phyloP scores from a whole-genome alignment of 2,113 vertebrate species.

The Brachyistius frenatus region DNA sequence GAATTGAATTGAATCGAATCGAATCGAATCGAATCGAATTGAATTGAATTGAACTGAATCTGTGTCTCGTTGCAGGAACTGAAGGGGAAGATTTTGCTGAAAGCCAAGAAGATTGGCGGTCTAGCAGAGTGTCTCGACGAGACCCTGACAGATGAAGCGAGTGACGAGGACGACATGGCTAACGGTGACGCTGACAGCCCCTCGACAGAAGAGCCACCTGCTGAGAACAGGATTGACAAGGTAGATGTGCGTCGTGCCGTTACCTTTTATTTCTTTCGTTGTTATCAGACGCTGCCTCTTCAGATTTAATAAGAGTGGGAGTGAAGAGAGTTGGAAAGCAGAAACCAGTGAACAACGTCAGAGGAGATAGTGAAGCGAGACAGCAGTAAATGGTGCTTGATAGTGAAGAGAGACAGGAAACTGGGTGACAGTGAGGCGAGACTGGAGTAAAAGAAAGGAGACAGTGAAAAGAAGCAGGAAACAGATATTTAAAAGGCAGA shows the following conservation, averaged over 20 bases:
- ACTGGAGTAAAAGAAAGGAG: constrained; percentile 10
- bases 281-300: background rate
- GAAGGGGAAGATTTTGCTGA: constrained; percentile 90
- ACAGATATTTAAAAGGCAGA: constrained; percentile 15
- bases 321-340: background rate
- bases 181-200: constrained; percentile 76
- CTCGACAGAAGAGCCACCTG: constrained; percentile 73
- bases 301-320: background rate
- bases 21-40: too few relatives aligned
- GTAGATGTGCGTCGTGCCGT: constrained; percentile 14
- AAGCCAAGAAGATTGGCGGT: constrained; percentile 90
- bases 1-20: background rate
- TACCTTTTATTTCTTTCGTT: too few relatives aligned
- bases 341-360: background rate
- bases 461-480: constrained; percentile 33
- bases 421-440: constrained; percentile 24
- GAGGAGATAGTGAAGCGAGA: background rate
- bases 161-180: constrained; percentile 80
- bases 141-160: constrained; percentile 79
- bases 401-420: constrained; percentile 44
- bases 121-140: constrained; percentile 80
- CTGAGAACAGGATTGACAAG: constrained; percentile 66
- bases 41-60: background rate
- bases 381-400: constrained; percentile 11
- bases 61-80: constrained; percentile 83